These are phyloP conservation scores for Parnassius orleans DNA, from an alignment of 2,888 invertebrate species.

Conservation along the genomic window DNA sequence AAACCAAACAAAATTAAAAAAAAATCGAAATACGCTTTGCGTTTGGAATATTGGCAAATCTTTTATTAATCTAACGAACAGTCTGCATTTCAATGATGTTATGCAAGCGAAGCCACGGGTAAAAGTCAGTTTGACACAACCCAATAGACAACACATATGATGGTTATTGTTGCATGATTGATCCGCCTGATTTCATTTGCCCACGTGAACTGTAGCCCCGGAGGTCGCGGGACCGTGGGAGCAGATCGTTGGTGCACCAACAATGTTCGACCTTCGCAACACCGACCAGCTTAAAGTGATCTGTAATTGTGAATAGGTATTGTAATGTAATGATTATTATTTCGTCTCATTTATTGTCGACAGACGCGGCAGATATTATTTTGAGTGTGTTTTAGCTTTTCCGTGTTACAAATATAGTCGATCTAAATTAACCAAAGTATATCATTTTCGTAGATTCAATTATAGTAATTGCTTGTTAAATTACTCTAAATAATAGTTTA, in stretches of 20 bases:
- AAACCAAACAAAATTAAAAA: neutral
- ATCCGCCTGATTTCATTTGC: slow-evolving; percentile 53
- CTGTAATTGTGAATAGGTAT: slow-evolving; percentile 2
- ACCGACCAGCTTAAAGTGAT: slow-evolving; percentile 21
- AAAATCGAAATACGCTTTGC: neutral
- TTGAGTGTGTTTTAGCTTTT: slow-evolving; percentile 12
- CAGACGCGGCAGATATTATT: slow-evolving; percentile 11
- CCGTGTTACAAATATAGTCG: slow-evolving; percentile 22
- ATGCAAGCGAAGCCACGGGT: slow-evolving; percentile 20
- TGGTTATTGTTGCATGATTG: slow-evolving; percentile 41
- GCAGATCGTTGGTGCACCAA: slow-evolving; percentile 29
- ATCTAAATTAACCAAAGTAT: slow-evolving; percentile 6
- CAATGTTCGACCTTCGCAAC: slow-evolving; percentile 30
- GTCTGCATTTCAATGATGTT: slow-evolving; percentile 8
- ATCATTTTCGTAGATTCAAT: slow-evolving; percentile 13
- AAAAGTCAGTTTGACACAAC: slow-evolving; percentile 16
- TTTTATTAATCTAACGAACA: neutral
- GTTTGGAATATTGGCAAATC: slow-evolving; percentile 16
- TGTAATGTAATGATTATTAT: slow-evolving; percentile 11
- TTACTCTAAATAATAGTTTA: slow-evolving; percentile 17
- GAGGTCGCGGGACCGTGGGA: slow-evolving; percentile 48
- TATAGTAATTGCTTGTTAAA: slow-evolving; percentile 19
- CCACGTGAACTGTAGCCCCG: slow-evolving; percentile 41
- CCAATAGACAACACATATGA: slow-evolving; percentile 24
- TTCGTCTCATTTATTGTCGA: slow-evolving; percentile 9